Conservation (phyloP, 2,113 vertebrate species). For the Thamnophis sirtalis region DNA sequence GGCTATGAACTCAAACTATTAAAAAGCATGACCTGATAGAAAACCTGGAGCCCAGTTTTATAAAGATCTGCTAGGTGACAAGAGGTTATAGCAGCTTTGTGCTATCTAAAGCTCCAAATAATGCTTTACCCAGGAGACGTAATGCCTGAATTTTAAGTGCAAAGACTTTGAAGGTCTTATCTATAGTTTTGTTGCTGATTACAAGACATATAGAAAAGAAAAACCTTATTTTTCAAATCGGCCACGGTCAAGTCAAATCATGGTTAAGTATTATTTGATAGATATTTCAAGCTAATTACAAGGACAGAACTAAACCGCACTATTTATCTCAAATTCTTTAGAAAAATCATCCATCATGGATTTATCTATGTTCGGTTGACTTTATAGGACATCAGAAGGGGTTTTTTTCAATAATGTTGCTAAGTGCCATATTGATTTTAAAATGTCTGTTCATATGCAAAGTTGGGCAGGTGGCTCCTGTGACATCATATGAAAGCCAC, state of each 20-base stretch:
- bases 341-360: not conserved
- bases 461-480: not conserved
- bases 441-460: not conserved
- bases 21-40: not conserved
- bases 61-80: not conserved
- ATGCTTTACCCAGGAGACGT: not conserved
- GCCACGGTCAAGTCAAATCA: not conserved
- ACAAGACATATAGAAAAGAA: not conserved
- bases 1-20: not conserved
- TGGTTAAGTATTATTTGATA: not conserved
- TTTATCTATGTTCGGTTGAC: not conserved
- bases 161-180: not conserved
- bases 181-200: not conserved
- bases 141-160: not conserved
- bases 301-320: not conserved
- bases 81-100: not conserved
- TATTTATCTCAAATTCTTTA: not conserved
- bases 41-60: not conserved
- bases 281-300: not conserved
- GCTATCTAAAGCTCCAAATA: not conserved
- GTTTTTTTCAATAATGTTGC: not conserved
- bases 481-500: slow-evolving; percentile 9
- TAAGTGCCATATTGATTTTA: not conserved
- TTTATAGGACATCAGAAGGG: not conserved
- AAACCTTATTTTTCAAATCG: not conserved